Conservation (phyloP, 2,888 invertebrate genomes). For the Drosophila fulvimacula region DNA sequence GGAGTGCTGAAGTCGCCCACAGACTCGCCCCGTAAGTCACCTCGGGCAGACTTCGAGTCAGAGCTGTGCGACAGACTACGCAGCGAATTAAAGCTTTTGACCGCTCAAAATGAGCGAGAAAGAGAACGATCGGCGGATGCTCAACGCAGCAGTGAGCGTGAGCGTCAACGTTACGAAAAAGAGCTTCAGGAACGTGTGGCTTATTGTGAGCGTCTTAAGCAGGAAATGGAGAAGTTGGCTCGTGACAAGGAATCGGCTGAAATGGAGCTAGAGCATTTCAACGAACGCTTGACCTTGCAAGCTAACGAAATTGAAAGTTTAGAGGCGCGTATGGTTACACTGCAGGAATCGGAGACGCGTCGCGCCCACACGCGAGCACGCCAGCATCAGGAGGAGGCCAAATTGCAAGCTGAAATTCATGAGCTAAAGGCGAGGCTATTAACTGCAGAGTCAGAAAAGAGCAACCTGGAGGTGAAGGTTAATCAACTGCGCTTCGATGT, state of each 20-base stretch:
- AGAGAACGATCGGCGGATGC: conserved; percentile 85
- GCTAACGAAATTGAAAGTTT: conserved; percentile 85
- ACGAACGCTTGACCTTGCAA: conserved; percentile 82
- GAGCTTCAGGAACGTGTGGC: conserved; percentile 84
- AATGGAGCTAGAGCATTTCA: conserved; percentile 82
- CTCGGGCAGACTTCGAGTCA: conserved; percentile 84
- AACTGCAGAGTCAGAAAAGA: conserved; percentile 74
- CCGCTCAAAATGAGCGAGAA: conserved; percentile 86
- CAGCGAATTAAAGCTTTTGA: conserved; percentile 86
- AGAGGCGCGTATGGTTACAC: conserved; percentile 85
- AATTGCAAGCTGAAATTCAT: conserved; percentile 81
- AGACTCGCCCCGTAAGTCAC: conserved; percentile 83
- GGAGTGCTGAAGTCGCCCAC: conserved; percentile 81
- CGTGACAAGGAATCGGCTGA: conserved; percentile 83
- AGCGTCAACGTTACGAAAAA: conserved; percentile 84
- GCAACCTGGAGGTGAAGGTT: conserved; percentile 77
- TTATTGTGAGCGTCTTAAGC: conserved; percentile 84
- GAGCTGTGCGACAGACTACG: conserved; percentile 85
- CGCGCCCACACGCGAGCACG: conserved; percentile 81
- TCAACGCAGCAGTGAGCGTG: conserved; percentile 85
- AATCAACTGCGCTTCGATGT: conserved; percentile 82
- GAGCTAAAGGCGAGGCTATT: conserved; percentile 78
- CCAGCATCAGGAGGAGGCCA: conserved; percentile 82
- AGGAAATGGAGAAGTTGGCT: conserved; percentile 84
- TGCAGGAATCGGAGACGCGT: conserved; percentile 84